Conservation (phyloP, 2,888 invertebrate genomes). For the Homarus gammarus region DNA sequence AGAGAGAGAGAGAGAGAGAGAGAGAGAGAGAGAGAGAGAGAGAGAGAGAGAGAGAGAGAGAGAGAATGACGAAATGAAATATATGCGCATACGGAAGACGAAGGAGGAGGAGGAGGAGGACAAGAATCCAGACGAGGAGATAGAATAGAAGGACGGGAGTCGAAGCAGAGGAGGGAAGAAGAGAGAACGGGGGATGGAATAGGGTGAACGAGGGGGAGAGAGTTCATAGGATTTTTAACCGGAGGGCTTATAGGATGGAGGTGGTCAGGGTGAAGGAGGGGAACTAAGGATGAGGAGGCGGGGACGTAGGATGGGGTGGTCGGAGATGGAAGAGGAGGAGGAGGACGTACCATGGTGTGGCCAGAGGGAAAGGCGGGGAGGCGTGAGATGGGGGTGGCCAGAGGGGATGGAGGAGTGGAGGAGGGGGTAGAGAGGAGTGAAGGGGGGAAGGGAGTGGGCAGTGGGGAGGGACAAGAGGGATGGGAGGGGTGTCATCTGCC, state of each 20-base stretch:
- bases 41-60: slow-evolving; percentile 49
- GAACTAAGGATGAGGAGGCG: too few species aligned
- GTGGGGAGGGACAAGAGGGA: slow-evolving; percentile 1
- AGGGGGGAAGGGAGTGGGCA: background rate
- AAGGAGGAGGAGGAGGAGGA: background rate
- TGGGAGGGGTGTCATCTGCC: slow-evolving; percentile 62
- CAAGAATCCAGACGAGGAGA: too few species aligned
- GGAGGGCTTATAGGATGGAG: too few species aligned
- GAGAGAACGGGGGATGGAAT: slow-evolving; percentile 3
- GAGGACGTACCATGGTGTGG: too few species aligned
- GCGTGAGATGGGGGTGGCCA: too few species aligned
- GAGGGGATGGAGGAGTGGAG: background rate
- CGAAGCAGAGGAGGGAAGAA: background rate
- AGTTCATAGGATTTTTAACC: too few species aligned
- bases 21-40: slow-evolving; percentile 37
- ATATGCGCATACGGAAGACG: background rate
- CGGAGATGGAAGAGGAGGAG: slow-evolving; percentile 1
- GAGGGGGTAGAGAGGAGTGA: background rate
- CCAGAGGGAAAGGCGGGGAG: background rate
- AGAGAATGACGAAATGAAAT: background rate
- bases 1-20: background rate
- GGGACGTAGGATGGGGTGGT: too few species aligned
- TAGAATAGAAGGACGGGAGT: too few species aligned
- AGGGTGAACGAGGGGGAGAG: too few species aligned
- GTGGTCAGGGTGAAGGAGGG: too few species aligned